These are phyloP conservation scores for Argyra leucocephala DNA, from an alignment of 2,888 invertebrate genomes.

Conservation along the genomic window DNA sequence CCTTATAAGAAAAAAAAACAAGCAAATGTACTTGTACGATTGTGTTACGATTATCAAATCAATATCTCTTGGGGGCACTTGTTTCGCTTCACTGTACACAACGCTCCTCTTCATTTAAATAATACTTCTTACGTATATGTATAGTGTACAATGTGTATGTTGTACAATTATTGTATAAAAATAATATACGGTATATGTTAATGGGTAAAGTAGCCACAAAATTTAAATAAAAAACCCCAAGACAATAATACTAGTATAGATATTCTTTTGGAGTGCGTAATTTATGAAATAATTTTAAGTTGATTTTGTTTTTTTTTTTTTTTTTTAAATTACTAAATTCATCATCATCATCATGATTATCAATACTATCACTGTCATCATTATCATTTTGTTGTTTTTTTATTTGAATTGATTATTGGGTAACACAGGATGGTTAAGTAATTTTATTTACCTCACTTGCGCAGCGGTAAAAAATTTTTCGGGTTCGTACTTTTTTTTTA, in stretches of 20 bases:
- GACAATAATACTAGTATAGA: too few species aligned
- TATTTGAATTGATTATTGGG: too few species aligned
- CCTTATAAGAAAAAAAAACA: background rate
- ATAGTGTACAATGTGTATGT: background rate
- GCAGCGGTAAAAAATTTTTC: background rate
- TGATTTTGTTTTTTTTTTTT: background rate
- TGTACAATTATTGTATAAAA: background rate
- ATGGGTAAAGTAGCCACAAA: background rate
- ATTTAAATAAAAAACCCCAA: too few species aligned
- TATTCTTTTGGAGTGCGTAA: background rate
- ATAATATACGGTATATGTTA: background rate
- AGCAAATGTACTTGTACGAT: background rate
- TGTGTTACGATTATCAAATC: conserved; percentile 6
- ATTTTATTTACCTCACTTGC: too few species aligned
- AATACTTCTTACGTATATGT: background rate
- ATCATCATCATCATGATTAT: background rate
- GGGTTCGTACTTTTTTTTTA: background rate
- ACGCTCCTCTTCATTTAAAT: background rate
- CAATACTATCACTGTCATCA: too few species aligned
- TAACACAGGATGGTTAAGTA: too few species aligned
- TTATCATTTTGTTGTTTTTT: too few species aligned
- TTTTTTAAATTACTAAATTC: background rate
- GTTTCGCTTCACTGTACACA: conserved; percentile 1
- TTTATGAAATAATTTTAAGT: background rate
- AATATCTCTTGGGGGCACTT: conserved; percentile 6